These are phyloP conservation scores for Epistrophe grossulariae DNA, from an alignment of 2,888 invertebrate species.

Conservation along the genomic window DNA sequence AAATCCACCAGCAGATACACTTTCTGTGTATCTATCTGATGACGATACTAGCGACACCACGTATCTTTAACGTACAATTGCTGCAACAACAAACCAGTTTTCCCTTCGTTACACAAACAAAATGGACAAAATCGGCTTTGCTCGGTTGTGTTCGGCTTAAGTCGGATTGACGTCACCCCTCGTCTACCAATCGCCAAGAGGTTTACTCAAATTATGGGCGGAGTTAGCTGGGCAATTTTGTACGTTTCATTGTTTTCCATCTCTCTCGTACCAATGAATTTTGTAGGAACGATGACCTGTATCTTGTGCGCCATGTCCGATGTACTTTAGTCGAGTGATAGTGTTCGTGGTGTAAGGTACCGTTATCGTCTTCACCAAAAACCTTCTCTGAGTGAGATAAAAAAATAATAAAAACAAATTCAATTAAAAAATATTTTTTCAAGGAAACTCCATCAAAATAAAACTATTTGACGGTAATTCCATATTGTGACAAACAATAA, in stretches of 20 bases:
- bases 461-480: background rate
- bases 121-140: constrained; percentile 76
- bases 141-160: constrained; percentile 70
- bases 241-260: constrained; percentile 32
- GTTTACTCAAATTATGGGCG: constrained; percentile 50
- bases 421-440: constrained; percentile 22
- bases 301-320: constrained; percentile 66
- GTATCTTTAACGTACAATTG: constrained; percentile 12
- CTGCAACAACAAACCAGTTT: constrained; percentile 66
- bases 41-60: constrained; percentile 68
- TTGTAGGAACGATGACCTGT: constrained; percentile 58
- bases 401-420: constrained; percentile 20
- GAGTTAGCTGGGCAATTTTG: constrained; percentile 30
- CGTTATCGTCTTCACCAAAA: constrained; percentile 35
- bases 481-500: background rate
- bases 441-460: constrained; percentile 12
- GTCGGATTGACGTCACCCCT: constrained; percentile 77
- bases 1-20: constrained; percentile 55
- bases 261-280: constrained; percentile 31
- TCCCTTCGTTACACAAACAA: constrained; percentile 77
- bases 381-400: constrained; percentile 16
- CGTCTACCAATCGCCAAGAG: constrained; percentile 64
- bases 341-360: constrained; percentile 73
- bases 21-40: constrained; percentile 66
- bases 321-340: constrained; percentile 77